Evolutionary conservation across 2,888 invertebrate genomes (phyloP), one percentile per base, ranked within the genome.

Genomic region (Lacanobia wlatinum): DNA sequence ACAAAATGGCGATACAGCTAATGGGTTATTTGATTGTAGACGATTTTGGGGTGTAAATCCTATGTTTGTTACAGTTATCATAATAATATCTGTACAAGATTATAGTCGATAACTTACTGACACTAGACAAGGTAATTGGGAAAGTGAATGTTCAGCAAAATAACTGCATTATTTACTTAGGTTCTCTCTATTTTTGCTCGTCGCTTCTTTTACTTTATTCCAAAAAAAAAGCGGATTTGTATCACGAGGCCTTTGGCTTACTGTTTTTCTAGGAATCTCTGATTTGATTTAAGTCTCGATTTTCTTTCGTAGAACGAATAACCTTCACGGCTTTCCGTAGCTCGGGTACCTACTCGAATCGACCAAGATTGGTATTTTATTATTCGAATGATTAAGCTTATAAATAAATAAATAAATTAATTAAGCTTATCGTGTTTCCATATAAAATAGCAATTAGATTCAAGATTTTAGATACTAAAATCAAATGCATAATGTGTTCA

Each of bases 1-100:
- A 73, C 14, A 28, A 56, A 66, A 59, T 28, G 43, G 28, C 38
- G 43, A 67, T 61, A 48, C 62, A 52, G 34, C 59, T n/a, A 65
- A 76, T 81, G 46, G 52, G 34, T 65, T 68, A 58, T 65, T 76
- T 65, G 16, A 71, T 76, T 61, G 48, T 66, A 10, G 60, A 28
- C 40, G 48, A 50, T 28, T 64, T 60, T 64, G 43, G 12, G 23
- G 40, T 64, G 58, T 56, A 38, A 75, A 38, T 5, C 23, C 12
- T n/a, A 10, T n/a, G 14, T 46, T 55, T 21, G 46, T 48, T 21
- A 73, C 21, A 62, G 38, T 52, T 70, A 46, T 40, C 16, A 58
- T 56, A 55, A 58, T 56, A 55, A 38, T 18, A 50, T 21, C n/a
- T 34, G 6, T 16, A 21, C 6, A 23, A 16, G 21, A 21, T 62